These are phyloP conservation scores for Hypsibius dujardini DNA, from an alignment of 1,140 invertebrate species.

Conservation along the genomic window DNA sequence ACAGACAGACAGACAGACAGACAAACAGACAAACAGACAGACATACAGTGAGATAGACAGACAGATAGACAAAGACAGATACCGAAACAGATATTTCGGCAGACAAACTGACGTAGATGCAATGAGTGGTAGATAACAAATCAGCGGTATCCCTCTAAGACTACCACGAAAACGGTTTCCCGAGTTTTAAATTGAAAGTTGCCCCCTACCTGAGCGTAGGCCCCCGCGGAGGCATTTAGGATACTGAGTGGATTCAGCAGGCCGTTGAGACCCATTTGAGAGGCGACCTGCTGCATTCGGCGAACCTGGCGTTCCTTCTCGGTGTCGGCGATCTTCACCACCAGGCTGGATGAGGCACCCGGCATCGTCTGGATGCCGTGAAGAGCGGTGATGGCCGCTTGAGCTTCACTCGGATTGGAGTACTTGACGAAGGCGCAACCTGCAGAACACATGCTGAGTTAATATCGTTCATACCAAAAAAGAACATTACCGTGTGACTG, in stretches of 20 bases:
- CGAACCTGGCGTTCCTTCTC: slow-evolving; percentile 96
- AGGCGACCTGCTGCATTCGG: slow-evolving; percentile 98
- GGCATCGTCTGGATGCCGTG: slow-evolving; percentile 99
- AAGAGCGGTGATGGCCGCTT: slow-evolving; percentile 84
- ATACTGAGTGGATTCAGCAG: slow-evolving; percentile 68
- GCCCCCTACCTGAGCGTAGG: slow-evolving; percentile 7
- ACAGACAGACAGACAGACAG: too few relatives aligned
- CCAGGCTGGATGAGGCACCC: slow-evolving; percentile 92
- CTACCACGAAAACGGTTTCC: not conserved
- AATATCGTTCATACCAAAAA: not conserved
- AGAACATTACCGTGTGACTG: not conserved
- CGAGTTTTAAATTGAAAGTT: not conserved
- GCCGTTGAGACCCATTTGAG: slow-evolving; percentile 58
- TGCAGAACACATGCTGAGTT: too few relatives aligned
- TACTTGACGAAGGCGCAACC: slow-evolving; percentile 99
- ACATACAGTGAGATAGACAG: not conserved
- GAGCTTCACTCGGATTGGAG: slow-evolving; percentile 82
- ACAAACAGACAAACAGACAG: too few relatives aligned
- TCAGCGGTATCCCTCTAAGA: not conserved
- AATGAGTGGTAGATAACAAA: too few relatives aligned
- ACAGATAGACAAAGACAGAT: not conserved
- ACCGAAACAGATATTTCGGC: not conserved
- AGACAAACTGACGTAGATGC: too few relatives aligned
- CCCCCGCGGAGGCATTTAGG: slow-evolving; percentile 3
- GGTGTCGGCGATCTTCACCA: slow-evolving; percentile 98